phyloP scores from a whole-genome alignment of 2,797 vertebrate species.

The Malurus splendens region DNA sequence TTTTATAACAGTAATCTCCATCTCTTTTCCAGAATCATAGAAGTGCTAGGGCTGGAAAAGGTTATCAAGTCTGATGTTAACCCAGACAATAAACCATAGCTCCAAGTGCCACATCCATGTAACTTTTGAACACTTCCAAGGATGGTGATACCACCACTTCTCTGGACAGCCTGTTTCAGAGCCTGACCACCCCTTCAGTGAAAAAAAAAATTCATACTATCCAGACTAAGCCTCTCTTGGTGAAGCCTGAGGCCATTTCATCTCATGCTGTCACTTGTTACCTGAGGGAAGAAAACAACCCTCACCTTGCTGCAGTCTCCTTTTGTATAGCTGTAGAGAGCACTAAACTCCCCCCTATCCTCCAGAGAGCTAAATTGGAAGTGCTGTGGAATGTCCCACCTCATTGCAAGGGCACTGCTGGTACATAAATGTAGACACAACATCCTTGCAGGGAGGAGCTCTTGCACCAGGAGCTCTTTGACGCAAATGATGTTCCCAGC shows the following conservation, averaged over 20 bases:
- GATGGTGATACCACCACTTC: neutral
- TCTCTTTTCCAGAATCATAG: neutral
- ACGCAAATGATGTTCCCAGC: neutral
- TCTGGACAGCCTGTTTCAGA: neutral
- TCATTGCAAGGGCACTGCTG: rapidly evolving
- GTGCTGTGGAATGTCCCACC: neutral
- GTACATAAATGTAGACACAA: neutral
- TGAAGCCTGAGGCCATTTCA: neutral
- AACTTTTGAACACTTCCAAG: neutral
- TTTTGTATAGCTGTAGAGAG: neutral
- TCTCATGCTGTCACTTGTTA: neutral
- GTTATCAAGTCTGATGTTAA: neutral
- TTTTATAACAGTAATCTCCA: neutral
- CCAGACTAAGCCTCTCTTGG: neutral
- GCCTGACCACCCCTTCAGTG: neutral
- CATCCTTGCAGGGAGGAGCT: neutral
- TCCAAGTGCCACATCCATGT: rapidly evolving
- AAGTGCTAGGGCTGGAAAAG: neutral
- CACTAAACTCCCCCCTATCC: neutral
- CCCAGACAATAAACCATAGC: neutral
- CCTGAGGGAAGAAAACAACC: neutral
- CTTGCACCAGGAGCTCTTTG: neutral
- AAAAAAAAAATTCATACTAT: neutral
- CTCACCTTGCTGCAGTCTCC: no score
- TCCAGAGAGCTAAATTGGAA: neutral